Base-by-base conservation (phyloP, 1,140 invertebrate species). In the Apolygus lucorum region DNA sequence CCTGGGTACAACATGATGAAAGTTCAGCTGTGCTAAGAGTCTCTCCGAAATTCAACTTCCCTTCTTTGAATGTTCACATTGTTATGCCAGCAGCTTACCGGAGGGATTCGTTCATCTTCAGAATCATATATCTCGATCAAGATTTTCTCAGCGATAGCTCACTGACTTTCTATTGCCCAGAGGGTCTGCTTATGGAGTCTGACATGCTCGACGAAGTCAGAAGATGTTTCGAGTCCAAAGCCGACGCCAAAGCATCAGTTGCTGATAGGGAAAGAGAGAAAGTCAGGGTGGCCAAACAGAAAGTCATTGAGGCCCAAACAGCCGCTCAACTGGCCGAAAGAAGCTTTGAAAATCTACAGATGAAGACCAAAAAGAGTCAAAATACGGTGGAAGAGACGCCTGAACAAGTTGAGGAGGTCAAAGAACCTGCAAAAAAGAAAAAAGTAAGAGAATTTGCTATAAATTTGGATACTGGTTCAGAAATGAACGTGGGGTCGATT, bases 261-360 rank as follows among this genome's bases (percentile, higher is more conserved):
- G 54, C 54, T 4, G 54, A 59, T 17, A 59, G 54, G 54, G 54
- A 59, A 22, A 11, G 54, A 24, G 54, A 59, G 22, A 59, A 59
- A 59, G 54, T 59, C 2, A 13, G 22, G 4, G 8, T 14, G 13
- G 54, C 22, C 11, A 13, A 59, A 21, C 54, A 14, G 4, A 11
- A 22, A 22, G 11, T 59, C 13, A 8, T 14, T 4, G 54, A 59
- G 22, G 54, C 54, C 22, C 54, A 59, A 59, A 21, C 11, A 24
- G 11, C 22, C 11, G 54, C 22, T 4, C 8, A 11, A 4, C 4
- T 4, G 4, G 54, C 54, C 13, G 54, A 59, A 22, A 59, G 22
- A 24, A 59, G 22, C n/a, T n/a, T n/a, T n/a, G n/a, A n/a, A n/a
- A n/a, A n/a, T n/a, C n/a, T n/a, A n/a, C n/a, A n/a, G n/a, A n/a